Evolutionary conservation across 2,113 vertebrate species (phyloP).

Genomic region (chimpanzee (Pan troglodytes)): NHGRI_mPanTro3-v2.1_pri NC_072413.2:44688001-44688500

Average conservation of each 20-base stretch:
- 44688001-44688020: too few relatives aligned
- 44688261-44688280: fast-evolving
- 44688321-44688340: not conserved
- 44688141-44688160: too few relatives aligned
- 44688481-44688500: not conserved
- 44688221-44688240: not conserved
- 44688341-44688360: not conserved
- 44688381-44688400: not conserved
- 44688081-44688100: too few relatives aligned
- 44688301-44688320: not conserved
- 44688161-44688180: not conserved
- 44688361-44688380: not conserved
- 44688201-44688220: not conserved
- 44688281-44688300: not conserved
- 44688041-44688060: too few relatives aligned
- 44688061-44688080: too few relatives aligned
- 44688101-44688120: too few relatives aligned
- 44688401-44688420: not conserved
- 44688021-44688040: too few relatives aligned
- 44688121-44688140: too few relatives aligned
- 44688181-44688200: not conserved
- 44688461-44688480: not conserved
- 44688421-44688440: not conserved
- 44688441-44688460: not conserved
- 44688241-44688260: not conserved